These are phyloP conservation scores for Onychorhynchus coronatus DNA, from an alignment of 2,113 vertebrate genomes.

Conservation along the genomic window DNA sequence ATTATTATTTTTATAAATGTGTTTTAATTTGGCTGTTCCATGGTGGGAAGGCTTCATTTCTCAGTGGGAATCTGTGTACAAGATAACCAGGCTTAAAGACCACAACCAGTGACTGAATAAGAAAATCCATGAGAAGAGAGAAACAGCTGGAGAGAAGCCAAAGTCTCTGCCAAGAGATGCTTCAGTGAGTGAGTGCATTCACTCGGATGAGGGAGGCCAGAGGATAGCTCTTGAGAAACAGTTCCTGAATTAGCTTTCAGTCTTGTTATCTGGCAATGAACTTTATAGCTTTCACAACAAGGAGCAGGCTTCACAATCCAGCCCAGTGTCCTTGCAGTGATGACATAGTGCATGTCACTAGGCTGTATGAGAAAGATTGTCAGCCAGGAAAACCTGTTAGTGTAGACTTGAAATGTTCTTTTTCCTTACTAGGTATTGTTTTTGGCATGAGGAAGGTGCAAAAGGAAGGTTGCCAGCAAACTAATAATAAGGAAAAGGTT, in stretches of 20 bases:
- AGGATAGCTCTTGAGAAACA: constrained; percentile 61
- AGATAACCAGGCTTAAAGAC: constrained; percentile 61
- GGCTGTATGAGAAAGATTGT: constrained; percentile 3
- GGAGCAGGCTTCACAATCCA: constrained; percentile 54
- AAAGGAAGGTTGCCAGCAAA: neutral
- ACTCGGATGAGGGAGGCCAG: constrained; percentile 18
- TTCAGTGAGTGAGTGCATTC: constrained; percentile 69
- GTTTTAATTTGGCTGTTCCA: constrained; percentile 4
- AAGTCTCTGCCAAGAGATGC: constrained; percentile 63
- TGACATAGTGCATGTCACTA: neutral
- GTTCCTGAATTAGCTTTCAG: constrained; percentile 56
- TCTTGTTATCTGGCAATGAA: constrained; percentile 55
- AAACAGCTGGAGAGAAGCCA: constrained; percentile 64
- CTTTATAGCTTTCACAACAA: constrained; percentile 28
- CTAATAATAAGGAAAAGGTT: constrained; percentile 1
- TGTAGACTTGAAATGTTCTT: constrained; percentile 47
- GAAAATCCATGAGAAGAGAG: constrained; percentile 54
- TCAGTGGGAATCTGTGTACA: constrained; percentile 12
- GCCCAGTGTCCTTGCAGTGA: constrained; percentile 15
- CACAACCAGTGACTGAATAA: constrained; percentile 55
- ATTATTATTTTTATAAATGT: constrained; percentile 22
- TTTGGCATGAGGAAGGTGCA: constrained; percentile 25
- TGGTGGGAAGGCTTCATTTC: constrained; percentile 30
- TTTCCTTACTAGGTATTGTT: constrained; percentile 29
- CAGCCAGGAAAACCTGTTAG: constrained; percentile 8